Conservation (phyloP, 1,140 invertebrate genomes). For the Drosophila trapezifrons region DNA sequence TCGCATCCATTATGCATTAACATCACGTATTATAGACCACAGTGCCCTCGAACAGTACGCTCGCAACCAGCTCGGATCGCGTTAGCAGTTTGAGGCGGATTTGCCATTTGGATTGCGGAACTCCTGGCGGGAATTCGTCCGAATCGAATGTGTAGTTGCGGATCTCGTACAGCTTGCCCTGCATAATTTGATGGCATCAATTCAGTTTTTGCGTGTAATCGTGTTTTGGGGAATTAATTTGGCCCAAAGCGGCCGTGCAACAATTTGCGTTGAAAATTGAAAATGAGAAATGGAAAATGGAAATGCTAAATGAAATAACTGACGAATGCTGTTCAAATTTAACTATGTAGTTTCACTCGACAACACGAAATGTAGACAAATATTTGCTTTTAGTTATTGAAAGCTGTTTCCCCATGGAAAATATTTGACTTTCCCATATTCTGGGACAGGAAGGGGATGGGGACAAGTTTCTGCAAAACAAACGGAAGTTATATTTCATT, state of each 20-base stretch:
- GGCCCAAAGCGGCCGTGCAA: slow-evolving; percentile 4
- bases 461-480: neutral
- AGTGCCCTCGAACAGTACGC: slow-evolving; percentile 22
- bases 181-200: slow-evolving; percentile 49
- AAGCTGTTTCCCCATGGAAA: slow-evolving; percentile 38
- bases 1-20: slow-evolving; percentile 58
- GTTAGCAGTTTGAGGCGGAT: slow-evolving; percentile 27
- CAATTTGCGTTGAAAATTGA: slow-evolving; percentile 21
- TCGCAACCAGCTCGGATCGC: slow-evolving; percentile 10
- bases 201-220: slow-evolving; percentile 30
- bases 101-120: slow-evolving; percentile 45
- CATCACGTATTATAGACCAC: slow-evolving; percentile 60
- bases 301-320: slow-evolving; percentile 36
- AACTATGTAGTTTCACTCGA: slow-evolving; percentile 23
- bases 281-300: slow-evolving; percentile 31
- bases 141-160: slow-evolving; percentile 53
- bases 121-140: slow-evolving; percentile 44
- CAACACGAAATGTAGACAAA: slow-evolving; percentile 46
- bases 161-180: slow-evolving; percentile 46
- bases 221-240: slow-evolving; percentile 44
- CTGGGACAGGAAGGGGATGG: neutral
- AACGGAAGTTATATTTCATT: slow-evolving; percentile 37
- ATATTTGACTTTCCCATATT: slow-evolving; percentile 21
- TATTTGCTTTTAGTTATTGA: slow-evolving; percentile 55
- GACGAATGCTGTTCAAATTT: slow-evolving; percentile 31